Conservation (phyloP, 2,113 vertebrate species). For the Drymodes brunneopygia region DNA sequence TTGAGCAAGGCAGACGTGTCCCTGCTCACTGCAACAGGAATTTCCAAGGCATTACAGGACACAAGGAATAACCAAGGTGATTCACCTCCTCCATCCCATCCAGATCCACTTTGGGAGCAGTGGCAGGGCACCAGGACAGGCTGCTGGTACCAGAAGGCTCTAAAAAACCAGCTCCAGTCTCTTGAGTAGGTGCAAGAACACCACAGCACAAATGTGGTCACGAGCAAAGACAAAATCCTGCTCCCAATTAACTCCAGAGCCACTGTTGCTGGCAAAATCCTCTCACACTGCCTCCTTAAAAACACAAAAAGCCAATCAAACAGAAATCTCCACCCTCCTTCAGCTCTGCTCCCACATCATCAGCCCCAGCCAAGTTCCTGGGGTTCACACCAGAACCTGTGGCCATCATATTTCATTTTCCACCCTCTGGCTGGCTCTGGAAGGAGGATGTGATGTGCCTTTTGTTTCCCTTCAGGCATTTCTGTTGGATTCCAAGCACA, state of each 20-base stretch:
- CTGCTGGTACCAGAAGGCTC: background rate
- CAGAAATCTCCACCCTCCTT: background rate
- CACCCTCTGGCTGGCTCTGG: background rate
- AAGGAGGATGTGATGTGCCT: background rate
- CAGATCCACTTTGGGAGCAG: background rate
- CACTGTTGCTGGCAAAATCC: slow-evolving; percentile 35
- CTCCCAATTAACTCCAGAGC: slow-evolving; percentile 42
- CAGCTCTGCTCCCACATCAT: background rate
- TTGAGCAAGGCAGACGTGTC: background rate
- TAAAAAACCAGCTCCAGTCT: background rate
- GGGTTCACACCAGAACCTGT: slow-evolving; percentile 41
- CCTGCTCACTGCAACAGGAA: background rate
- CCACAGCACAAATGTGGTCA: background rate
- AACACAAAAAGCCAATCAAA: background rate
- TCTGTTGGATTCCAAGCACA: background rate
- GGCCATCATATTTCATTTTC: background rate
- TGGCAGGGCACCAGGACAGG: background rate
- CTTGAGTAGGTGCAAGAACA: slow-evolving; percentile 8
- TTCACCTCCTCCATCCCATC: background rate
- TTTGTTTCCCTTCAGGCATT: slow-evolving; percentile 16
- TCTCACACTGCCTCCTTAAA: background rate
- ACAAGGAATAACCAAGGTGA: background rate
- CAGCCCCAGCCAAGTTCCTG: slow-evolving; percentile 26
- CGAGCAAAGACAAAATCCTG: background rate
- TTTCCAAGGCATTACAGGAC: background rate